Conservation (phyloP, 2,797 vertebrate species). For the Spheniscus humboldti region DNA sequence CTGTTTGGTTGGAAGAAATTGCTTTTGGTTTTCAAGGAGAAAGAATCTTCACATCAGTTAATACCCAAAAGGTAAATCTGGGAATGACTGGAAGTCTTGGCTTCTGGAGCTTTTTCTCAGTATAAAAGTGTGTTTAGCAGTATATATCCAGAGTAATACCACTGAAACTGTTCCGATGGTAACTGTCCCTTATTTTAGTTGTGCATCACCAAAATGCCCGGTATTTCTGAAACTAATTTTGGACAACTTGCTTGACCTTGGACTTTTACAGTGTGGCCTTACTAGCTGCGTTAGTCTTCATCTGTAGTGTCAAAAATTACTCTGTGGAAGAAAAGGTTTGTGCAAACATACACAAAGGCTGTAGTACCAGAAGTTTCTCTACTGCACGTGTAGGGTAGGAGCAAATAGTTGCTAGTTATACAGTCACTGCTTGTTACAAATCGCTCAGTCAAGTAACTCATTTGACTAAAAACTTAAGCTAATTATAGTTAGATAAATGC, state of each 20-base stretch:
- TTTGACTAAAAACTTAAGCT: not conserved
- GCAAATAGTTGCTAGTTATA: not conserved
- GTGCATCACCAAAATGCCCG: not conserved
- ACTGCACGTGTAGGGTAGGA: not conserved
- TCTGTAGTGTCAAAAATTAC: not conserved
- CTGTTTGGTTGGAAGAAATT: constrained; percentile 87
- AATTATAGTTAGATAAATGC: not conserved
- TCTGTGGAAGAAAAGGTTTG: not conserved
- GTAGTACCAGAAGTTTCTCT: not conserved
- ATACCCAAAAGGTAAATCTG: constrained; percentile 79
- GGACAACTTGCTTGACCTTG: not conserved
- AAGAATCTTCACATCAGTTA: constrained; percentile 71
- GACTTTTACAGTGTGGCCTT: not conserved
- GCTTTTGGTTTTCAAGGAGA: constrained; percentile 70
- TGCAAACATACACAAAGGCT: rapidly evolving
- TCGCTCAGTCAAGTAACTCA: rapidly evolving
- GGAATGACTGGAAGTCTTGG: not conserved
- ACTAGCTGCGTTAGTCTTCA: not conserved
- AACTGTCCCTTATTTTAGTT: not conserved
- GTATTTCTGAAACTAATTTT: not conserved
- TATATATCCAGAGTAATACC: not conserved
- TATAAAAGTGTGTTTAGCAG: not conserved
- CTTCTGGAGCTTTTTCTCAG: not conserved
- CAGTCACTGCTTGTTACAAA: not conserved
- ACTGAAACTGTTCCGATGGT: not conserved